Conservation (phyloP, 1,140 invertebrate genomes). For the Odontomachus brunneus region DNA sequence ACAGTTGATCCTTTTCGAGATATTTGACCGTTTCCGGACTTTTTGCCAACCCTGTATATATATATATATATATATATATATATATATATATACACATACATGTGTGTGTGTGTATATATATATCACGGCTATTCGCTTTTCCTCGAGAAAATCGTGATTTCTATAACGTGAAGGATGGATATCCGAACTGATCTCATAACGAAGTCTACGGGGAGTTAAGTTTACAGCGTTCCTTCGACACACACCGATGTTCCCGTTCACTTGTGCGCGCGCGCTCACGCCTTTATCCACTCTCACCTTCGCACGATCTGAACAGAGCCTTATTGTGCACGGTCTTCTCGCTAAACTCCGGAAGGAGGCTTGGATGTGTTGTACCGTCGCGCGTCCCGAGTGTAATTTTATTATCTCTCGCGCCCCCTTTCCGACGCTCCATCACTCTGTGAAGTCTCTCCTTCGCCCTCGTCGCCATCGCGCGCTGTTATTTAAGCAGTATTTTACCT, state of each 20-base stretch:
- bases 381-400: slow-evolving; percentile 76
- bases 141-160: not conserved
- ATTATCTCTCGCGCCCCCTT: slow-evolving; percentile 74
- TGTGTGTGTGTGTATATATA: not conserved
- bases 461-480: slow-evolving; percentile 65
- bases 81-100: too few relatives aligned
- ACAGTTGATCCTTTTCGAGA: too few relatives aligned
- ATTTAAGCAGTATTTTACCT: slow-evolving; percentile 77
- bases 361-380: slow-evolving; percentile 60
- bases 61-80: too few relatives aligned
- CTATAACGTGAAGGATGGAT: not conserved
- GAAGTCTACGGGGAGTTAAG: not conserved
- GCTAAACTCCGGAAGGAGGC: not conserved
- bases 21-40: too few relatives aligned
- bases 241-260: not conserved
- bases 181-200: slow-evolving; percentile 1
- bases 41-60: too few relatives aligned
- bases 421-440: slow-evolving; percentile 17
- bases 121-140: not conserved
- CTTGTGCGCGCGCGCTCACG: not conserved
- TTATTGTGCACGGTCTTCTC: slow-evolving; percentile 33
- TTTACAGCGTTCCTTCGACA: slow-evolving; percentile 22
- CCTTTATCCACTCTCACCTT: not conserved
- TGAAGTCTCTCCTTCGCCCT: slow-evolving; percentile 22
- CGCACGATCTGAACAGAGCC: slow-evolving; percentile 17